Evolutionary conservation across 2,113 vertebrate species (phyloP).

Genomic region (Notarius quadriscutis): DNA sequence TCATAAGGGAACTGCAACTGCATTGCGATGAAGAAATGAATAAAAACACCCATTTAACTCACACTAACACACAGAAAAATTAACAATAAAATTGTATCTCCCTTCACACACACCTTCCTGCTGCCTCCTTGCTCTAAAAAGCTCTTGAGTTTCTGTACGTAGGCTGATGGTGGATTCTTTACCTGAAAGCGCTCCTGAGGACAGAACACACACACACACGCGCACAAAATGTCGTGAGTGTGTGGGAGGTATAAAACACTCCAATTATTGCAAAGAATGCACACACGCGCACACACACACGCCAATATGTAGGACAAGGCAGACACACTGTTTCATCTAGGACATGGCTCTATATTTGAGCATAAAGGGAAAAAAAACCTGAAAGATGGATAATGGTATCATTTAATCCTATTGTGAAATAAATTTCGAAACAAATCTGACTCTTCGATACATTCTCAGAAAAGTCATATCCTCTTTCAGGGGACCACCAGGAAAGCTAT

Average conservation of each 20-base stretch:
- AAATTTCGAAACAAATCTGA: background rate
- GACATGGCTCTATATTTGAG: background rate
- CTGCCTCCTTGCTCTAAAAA: slow-evolving; percentile 83
- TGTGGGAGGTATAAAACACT: background rate
- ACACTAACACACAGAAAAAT: background rate
- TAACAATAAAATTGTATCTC: background rate
- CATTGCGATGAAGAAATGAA: background rate
- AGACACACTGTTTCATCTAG: background rate
- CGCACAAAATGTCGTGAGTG: background rate
- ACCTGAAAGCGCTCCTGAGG: slow-evolving; percentile 90
- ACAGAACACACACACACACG: slow-evolving; percentile 4
- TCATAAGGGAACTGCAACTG: background rate
- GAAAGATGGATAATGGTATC: background rate
- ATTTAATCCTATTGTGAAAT: background rate
- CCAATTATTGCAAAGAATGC: background rate
- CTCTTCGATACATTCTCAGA: background rate
- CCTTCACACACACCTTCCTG: slow-evolving; percentile 75
- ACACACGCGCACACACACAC: too few species aligned
- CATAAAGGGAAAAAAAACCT: background rate
- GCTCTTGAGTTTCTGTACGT: slow-evolving; percentile 88
- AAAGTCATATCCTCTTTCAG: too few species aligned
- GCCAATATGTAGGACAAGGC: background rate
- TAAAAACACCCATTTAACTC: background rate
- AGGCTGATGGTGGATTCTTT: slow-evolving; percentile 86
- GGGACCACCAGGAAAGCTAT: too few species aligned